phyloP scores from a whole-genome alignment of 2,888 invertebrate genomes.

The Cepaea hortensis region DNA sequence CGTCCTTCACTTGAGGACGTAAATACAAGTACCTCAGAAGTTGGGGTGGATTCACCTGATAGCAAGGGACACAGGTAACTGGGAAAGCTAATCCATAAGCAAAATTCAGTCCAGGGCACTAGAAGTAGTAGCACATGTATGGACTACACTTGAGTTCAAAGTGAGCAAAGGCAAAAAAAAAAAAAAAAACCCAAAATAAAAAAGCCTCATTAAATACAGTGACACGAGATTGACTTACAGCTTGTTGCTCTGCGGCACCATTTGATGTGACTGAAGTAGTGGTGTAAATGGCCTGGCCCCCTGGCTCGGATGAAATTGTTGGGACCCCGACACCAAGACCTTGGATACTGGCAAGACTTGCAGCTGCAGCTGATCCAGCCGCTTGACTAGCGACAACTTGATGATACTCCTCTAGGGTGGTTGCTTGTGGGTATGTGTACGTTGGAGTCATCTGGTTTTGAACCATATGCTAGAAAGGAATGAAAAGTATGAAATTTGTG shows the following conservation, averaged over 20 bases:
- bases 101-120: no score
- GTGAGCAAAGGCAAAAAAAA: no score
- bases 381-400: constrained; percentile 65
- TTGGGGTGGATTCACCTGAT: no score
- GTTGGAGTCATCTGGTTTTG: constrained; percentile 86
- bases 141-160: no score
- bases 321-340: constrained; percentile 53
- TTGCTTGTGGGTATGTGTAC: constrained; percentile 75
- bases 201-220: background rate
- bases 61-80: no score
- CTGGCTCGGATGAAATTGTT: constrained; percentile 61
- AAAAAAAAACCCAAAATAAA: background rate
- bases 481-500: background rate
- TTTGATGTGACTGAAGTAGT: constrained; percentile 76
- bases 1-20: no score
- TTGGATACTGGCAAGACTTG: constrained; percentile 40
- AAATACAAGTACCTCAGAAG: no score
- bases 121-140: no score
- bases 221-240: constrained; percentile 74
- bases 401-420: constrained; percentile 68
- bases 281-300: constrained; percentile 63
- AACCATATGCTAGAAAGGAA: constrained; percentile 88
- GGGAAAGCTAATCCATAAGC: no score
- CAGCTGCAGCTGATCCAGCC: constrained; percentile 59
- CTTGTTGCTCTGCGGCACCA: constrained; percentile 81